A percentile compares a stretch with the other conserved stretches of the same genome.
Conservation (phyloP, 2,113 vertebrate species). For the Bufo bufo region DNA sequence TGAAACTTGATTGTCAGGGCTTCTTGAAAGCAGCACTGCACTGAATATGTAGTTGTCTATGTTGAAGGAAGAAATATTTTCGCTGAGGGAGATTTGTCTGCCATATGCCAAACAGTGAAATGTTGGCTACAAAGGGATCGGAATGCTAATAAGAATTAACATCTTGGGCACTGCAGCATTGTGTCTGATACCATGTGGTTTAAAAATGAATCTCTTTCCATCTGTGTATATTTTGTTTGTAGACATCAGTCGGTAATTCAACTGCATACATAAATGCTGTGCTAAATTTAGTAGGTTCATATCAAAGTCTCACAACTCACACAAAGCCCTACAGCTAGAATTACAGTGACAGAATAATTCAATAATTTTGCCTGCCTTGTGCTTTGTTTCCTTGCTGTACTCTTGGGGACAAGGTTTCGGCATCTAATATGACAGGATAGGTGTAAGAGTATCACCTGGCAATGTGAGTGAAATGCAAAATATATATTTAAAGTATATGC, state of each 20-base stretch:
- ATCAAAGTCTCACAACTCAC: background rate
- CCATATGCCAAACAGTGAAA: background rate
- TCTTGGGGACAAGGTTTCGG: background rate
- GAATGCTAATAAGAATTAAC: slow-evolving; percentile 35
- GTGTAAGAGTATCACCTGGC: background rate
- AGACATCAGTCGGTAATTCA: background rate
- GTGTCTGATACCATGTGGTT: background rate
- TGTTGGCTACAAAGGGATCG: background rate
- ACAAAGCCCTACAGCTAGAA: background rate
- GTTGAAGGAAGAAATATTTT: background rate
- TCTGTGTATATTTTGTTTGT: background rate
- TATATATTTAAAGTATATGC: too few relatives aligned
- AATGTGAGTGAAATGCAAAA: background rate
- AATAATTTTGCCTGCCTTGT: background rate
- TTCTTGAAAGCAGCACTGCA: slow-evolving; percentile 25
- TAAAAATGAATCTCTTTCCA: background rate
- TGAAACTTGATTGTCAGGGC: background rate
- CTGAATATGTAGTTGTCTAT: slow-evolving; percentile 18
- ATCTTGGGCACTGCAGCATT: background rate
- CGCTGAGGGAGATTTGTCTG: slow-evolving; percentile 18
- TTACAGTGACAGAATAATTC: background rate
- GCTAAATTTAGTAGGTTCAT: background rate
- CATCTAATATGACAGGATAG: background rate
- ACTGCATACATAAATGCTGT: background rate
- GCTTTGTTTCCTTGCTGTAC: background rate